A percentile compares a stretch with the other conserved stretches of the same genome.
These are phyloP conservation scores for Diaphora mendica DNA, from an alignment of 2,888 invertebrate genomes.

Conservation along the genomic window DNA sequence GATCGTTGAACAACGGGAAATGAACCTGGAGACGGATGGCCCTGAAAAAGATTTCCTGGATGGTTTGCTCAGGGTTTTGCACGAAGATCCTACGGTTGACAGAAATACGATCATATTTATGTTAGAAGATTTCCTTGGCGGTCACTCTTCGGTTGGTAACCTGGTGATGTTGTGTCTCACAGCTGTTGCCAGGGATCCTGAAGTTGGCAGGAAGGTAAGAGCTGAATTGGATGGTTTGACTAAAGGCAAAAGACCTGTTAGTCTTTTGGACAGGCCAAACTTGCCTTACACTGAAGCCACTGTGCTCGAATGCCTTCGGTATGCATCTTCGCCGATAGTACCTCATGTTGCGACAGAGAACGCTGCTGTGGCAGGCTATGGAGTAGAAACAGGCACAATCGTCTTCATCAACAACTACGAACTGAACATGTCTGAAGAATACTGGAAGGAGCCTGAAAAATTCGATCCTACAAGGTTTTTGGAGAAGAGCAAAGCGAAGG, in stretches of 20 bases:
- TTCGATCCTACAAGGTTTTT: slow-evolving; percentile 93
- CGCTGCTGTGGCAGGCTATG: slow-evolving; percentile 90
- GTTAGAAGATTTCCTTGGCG: slow-evolving; percentile 95
- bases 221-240: slow-evolving; percentile 89
- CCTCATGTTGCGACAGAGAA: slow-evolving; percentile 95
- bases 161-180: slow-evolving; percentile 92
- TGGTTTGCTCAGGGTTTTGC: slow-evolving; percentile 90
- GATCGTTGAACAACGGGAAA: slow-evolving; percentile 88
- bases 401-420: slow-evolving; percentile 95
- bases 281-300: slow-evolving; percentile 94
- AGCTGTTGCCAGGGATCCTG: slow-evolving; percentile 89
- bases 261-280: slow-evolving; percentile 88
- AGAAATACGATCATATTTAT: slow-evolving; percentile 93
- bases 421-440: slow-evolving; percentile 90
- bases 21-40: slow-evolving; percentile 85
- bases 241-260: slow-evolving; percentile 85
- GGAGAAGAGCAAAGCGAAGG: slow-evolving; percentile 72
- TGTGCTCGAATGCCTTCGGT: slow-evolving; percentile 92
- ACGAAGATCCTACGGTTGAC: slow-evolving; percentile 89
- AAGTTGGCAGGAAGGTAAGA: slow-evolving; percentile 88
- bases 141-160: slow-evolving; percentile 95
- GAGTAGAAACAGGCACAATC: slow-evolving; percentile 91
- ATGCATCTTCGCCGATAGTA: slow-evolving; percentile 95
- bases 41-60: slow-evolving; percentile 93
- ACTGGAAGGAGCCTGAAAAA: slow-evolving; percentile 90